Conservation (phyloP, 2,797 vertebrate species). For the Syncerus caffer region DNA sequence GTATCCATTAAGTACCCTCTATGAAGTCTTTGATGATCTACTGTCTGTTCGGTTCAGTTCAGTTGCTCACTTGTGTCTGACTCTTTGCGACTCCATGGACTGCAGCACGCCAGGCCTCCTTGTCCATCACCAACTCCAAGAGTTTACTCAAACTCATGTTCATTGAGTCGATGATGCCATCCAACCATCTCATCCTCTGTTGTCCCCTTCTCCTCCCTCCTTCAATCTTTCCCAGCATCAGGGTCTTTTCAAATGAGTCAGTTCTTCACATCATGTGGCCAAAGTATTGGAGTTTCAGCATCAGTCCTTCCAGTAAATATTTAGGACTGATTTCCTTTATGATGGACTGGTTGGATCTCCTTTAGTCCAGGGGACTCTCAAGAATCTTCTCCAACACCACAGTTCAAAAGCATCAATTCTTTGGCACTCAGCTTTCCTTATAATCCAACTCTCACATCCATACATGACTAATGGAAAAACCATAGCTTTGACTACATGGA, state of each 20-base stretch:
- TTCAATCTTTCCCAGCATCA: not conserved
- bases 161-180: not conserved
- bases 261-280: not conserved
- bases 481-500: not conserved
- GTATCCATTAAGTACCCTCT: not conserved
- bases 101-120: not conserved
- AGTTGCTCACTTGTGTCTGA: not conserved
- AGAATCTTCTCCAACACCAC: not conserved
- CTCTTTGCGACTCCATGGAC: not conserved
- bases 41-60: not conserved
- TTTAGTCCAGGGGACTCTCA: not conserved
- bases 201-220: rapidly evolving
- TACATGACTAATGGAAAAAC: not conserved
- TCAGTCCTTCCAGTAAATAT: not conserved
- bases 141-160: not conserved
- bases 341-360: not conserved
- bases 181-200: not conserved
- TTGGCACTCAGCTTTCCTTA: not conserved
- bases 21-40: not conserved
- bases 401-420: not conserved
- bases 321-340: not conserved
- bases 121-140: not conserved
- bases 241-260: not conserved
- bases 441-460: not conserved
- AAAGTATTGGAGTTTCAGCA: not conserved